phyloP scores from a whole-genome alignment of 2,888 invertebrate genomes.

The Xestia sexstrigata region DNA sequence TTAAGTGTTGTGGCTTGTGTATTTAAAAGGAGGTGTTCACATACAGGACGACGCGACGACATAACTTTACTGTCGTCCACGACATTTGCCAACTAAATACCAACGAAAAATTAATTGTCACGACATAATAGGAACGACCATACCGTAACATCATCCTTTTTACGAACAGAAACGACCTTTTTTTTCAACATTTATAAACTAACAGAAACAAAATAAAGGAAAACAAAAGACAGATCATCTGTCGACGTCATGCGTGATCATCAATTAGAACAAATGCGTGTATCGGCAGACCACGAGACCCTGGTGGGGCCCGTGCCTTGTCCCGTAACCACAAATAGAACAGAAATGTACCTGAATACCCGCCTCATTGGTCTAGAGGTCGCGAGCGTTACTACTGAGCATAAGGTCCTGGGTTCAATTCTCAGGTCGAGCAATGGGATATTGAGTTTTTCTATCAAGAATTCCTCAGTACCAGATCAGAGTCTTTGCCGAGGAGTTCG shows the following conservation, averaged over 20 bases:
- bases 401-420: not conserved
- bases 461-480: too few relatives aligned
- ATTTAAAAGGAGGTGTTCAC: too few relatives aligned
- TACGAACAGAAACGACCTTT: not conserved
- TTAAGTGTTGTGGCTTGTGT: too few relatives aligned
- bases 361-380: not conserved
- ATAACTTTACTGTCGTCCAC: too few relatives aligned
- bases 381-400: not conserved
- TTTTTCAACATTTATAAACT: not conserved
- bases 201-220: constrained; percentile 15
- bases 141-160: not conserved
- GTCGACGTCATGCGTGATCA: constrained; percentile 40
- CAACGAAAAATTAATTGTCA: too few relatives aligned
- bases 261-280: constrained; percentile 39
- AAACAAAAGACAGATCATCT: constrained; percentile 39
- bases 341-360: not conserved
- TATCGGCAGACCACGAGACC: constrained; percentile 29
- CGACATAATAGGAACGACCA: too few relatives aligned
- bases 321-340: constrained; percentile 36
- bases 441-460: not conserved
- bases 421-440: not conserved
- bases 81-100: too few relatives aligned
- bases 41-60: too few relatives aligned
- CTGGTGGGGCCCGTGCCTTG: not conserved
- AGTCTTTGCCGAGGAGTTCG: too few relatives aligned